Conservation (phyloP, 2,797 vertebrate species). For the Notamacropus eugenii region DNA sequence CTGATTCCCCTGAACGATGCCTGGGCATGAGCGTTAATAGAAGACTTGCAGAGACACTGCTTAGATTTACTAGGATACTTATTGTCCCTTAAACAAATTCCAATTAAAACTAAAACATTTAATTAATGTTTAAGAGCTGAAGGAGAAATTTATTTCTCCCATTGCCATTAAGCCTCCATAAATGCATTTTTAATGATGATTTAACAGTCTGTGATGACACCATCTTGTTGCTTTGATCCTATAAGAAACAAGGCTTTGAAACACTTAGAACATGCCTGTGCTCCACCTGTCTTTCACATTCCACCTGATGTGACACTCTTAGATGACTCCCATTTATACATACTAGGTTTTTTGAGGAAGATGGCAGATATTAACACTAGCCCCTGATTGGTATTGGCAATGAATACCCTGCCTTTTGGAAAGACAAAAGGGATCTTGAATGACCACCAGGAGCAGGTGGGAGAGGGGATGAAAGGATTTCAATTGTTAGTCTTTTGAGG, state of each 20-base stretch:
- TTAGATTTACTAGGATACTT: slow-evolving; percentile 21
- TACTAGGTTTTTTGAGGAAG: neutral
- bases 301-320: neutral
- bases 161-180: neutral
- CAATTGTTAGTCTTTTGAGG: neutral
- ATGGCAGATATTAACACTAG: neutral
- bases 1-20: slow-evolving; percentile 17
- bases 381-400: neutral
- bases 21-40: neutral
- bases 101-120: slow-evolving; percentile 71
- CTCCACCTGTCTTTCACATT: rapidly evolving
- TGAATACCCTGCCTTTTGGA: neutral
- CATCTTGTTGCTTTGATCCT: neutral
- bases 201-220: neutral
- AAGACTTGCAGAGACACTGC: neutral
- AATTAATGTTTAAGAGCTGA: slow-evolving; percentile 67
- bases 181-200: slow-evolving; percentile 43
- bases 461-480: neutral
- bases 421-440: neutral
- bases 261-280: rapidly evolving
- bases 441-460: neutral
- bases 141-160: slow-evolving; percentile 25
- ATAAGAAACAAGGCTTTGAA: rapidly evolving
- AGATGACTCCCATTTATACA: neutral
- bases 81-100: slow-evolving; percentile 67